Evolutionary conservation across 1,140 invertebrate genomes (phyloP).

Genomic region (Himalopsyche phryganea): DNA sequence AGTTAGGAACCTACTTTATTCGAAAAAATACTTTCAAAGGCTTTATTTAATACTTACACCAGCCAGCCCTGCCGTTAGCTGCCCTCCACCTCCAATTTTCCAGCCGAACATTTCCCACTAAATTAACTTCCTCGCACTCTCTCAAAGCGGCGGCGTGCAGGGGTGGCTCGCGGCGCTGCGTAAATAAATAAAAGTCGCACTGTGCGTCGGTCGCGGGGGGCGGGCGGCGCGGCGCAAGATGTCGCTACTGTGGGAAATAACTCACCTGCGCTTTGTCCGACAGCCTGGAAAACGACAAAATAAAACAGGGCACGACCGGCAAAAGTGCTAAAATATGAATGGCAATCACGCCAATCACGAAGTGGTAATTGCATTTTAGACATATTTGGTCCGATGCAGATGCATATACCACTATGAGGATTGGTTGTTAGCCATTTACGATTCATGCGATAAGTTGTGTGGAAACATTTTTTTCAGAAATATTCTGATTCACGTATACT

Average conservation of each 20-base stretch:
- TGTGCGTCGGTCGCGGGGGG: not conserved
- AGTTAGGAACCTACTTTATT: too few relatives aligned
- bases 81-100: conserved; percentile 4
- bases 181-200: conserved; percentile 27
- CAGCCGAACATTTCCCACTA: conserved; percentile 22
- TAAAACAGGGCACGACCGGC: too few relatives aligned
- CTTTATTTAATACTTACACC: too few relatives aligned
- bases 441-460: too few relatives aligned
- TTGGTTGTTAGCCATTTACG: too few relatives aligned
- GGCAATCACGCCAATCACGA: not conserved
- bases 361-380: too few relatives aligned
- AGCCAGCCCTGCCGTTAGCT: not conserved
- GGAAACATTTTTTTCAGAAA: too few relatives aligned
- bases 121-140: conserved; percentile 31
- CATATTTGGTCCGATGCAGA: too few relatives aligned
- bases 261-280: not conserved
- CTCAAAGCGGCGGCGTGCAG: conserved; percentile 24
- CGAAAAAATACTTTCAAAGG: too few relatives aligned
- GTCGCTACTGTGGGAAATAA: conserved; percentile 11
- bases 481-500: too few relatives aligned
- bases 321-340: not conserved
- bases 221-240: conserved; percentile 18
- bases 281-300: too few relatives aligned
- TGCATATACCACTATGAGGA: too few relatives aligned
- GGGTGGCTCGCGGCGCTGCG: conserved; percentile 3